Evolutionary conservation across 2,797 vertebrate genomes (phyloP), one percentile per base, ranked within the genome.

Genomic region (Tenualosa ilisha): DNA sequence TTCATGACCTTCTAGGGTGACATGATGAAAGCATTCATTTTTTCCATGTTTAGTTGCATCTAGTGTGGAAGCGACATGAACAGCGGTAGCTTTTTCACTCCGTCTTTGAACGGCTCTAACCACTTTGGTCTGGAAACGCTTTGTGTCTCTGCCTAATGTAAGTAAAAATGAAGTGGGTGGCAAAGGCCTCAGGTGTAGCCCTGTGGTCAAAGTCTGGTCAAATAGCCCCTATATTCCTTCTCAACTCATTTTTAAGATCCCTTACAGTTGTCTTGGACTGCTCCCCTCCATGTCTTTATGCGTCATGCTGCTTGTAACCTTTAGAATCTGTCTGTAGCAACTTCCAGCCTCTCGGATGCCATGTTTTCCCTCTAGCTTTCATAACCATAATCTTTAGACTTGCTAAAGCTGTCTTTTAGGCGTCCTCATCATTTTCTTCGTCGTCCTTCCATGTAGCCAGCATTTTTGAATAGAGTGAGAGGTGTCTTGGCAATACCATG

Each of bases 401-500:
- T 43, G 59, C 46, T 63, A 65, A 85, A 50, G 31, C 20, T 49
- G 49, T 46, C 63, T 75, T 54, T 59, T 61, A 65, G 40, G 54
- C 26, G 50, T 51, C 40, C 8, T 72, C 53, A n/a, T n/a, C 31
- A 11, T 53, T 8, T 20, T 26, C 26, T 26, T 12, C 3, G 37
- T 72, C 17, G 15, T 24, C 63, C 82, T 63, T 59, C 49, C 46
- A 84, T 63, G 24, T n/a, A 59, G 56, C 53, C 81, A 81, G 37
- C 51, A 50, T 68, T 26, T 26, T 20, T 84, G 7, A 51, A 43
- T 79, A 79, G 72, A 79, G 37, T 37, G 37, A 79, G 72, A 79
- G 72, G 56, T 56, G 56, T 83, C 59, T 81, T 81, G 15, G 56
- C 83, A 59, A 65, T 24, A 46, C 50, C 26, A 26, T 82, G 61